Evolutionary conservation across 2,113 vertebrate genomes (phyloP).

Genomic region (Gopherus flavomarginatus): DNA sequence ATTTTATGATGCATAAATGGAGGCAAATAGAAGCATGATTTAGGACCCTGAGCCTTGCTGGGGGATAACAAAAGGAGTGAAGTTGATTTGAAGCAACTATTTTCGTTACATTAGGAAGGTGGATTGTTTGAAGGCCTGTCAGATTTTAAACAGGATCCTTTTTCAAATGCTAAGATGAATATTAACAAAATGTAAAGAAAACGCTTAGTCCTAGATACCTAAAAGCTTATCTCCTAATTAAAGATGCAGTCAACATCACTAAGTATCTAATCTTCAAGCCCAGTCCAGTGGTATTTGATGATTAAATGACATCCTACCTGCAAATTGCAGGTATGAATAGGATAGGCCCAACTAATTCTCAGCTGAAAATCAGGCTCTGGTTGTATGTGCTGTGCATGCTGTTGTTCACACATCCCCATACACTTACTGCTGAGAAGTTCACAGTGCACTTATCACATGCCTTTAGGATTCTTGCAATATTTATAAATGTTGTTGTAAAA

Average conservation of each 20-base stretch:
- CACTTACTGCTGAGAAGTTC: not conserved
- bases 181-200: not conserved
- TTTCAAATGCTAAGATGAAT: not conserved
- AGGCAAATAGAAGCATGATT: not conserved
- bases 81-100: not conserved
- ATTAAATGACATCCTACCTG: not conserved
- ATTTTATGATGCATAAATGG: slow-evolving; percentile 21
- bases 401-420: rapidly evolving
- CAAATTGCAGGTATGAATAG: not conserved
- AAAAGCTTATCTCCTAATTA: not conserved
- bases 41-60: not conserved
- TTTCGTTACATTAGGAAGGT: not conserved
- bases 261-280: not conserved
- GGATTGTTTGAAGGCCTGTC: not conserved
- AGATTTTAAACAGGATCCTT: not conserved
- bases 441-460: not conserved
- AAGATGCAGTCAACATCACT: rapidly evolving
- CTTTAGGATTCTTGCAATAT: slow-evolving; percentile 54
- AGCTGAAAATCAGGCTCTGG: rapidly evolving
- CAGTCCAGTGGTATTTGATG: not conserved
- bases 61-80: not conserved
- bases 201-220: not conserved
- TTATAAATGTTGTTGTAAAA: slow-evolving; percentile 69
- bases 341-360: not conserved
- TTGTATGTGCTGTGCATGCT: rapidly evolving